A percentile compares a stretch with the other conserved stretches of the same genome.
Evolutionary conservation across 2,888 invertebrate genomes (phyloP).

Genomic region (Metacarcinus magister): DNA sequence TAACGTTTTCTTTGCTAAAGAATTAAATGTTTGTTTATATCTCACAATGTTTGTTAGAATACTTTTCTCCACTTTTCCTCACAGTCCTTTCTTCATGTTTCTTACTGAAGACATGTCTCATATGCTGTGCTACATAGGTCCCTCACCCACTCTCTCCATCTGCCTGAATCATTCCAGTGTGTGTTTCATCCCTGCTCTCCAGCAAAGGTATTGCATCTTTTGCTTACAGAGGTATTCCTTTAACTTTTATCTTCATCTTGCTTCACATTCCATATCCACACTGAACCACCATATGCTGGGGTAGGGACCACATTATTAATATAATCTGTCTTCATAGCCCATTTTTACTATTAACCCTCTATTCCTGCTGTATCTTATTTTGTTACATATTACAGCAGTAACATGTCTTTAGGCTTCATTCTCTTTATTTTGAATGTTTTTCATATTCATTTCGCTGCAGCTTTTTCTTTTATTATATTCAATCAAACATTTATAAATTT

Average conservation of each 20-base stretch:
- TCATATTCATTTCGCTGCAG: not conserved
- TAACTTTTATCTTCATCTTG: not conserved
- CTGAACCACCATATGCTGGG: not conserved
- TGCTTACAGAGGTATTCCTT: not conserved
- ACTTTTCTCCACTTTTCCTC: not conserved
- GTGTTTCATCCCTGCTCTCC: not conserved
- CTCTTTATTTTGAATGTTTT: not conserved
- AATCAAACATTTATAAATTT: not conserved
- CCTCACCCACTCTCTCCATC: not conserved
- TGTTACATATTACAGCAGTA: not conserved
- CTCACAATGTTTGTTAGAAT: not conserved
- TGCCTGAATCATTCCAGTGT: slow-evolving; percentile 33
- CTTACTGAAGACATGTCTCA: not conserved
- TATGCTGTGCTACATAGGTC: not conserved
- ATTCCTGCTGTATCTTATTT: not conserved
- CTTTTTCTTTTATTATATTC: not conserved
- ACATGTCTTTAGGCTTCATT: not conserved
- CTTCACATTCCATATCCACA: slow-evolving; percentile 40
- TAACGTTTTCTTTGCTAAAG: not conserved
- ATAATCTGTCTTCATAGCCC: not conserved
- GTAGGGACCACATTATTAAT: not conserved
- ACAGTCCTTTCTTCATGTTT: not conserved
- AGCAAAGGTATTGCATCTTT: not conserved
- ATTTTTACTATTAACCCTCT: not conserved
- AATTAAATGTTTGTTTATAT: not conserved